Evolutionary conservation across 1,140 invertebrate genomes (phyloP), one percentile per base, ranked within the genome.

Genomic region (Nasonia vitripennis): DNA sequence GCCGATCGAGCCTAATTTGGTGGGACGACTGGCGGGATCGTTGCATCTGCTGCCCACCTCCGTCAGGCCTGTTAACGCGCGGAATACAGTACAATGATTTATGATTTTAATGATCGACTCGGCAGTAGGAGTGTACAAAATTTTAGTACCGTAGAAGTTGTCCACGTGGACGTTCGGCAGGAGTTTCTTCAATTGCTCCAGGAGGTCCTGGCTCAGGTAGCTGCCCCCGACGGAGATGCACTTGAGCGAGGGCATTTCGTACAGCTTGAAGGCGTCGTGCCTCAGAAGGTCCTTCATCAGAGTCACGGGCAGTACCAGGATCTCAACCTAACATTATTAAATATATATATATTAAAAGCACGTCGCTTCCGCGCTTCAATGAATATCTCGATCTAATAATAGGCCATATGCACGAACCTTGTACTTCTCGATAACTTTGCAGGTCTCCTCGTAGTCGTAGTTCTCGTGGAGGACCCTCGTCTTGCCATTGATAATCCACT

Each of bases 371-470:
- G n/a, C n/a, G n/a, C n/a, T n/a, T n/a, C n/a, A n/a, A n/a, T 9
- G 20, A n/a, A 62, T 62, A 20, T 62, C 20, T 7, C 55, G 1
- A 62, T 62, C 55, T 62, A 20, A 17, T 62, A 62, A 62, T 5
- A 62, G 5, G 0, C 48, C 1, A 11, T 14, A 17, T 62, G 0
- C 17, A 71, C 7, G 20, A 86, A 91, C 90, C 86, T 90, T 89
- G 48, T 88, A 93, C 84, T 94, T 92, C 79, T 95, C 89, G 14
- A 96, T 88, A 4, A 93, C 87, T 80, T 91, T 89, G 4, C 95
- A 91, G 73, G 93, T 95, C 10, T 91, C 88, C 11, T 94, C 87
- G 45, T 93, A 92, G 5, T 95, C 94, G 90, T 95, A 96, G 34
- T 92, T 90, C 11, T 94, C 93, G 37, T 95, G 86, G 0, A 94